Evolutionary conservation across 2,113 vertebrate species (phyloP).

Genomic region (Caretta caretta): DNA sequence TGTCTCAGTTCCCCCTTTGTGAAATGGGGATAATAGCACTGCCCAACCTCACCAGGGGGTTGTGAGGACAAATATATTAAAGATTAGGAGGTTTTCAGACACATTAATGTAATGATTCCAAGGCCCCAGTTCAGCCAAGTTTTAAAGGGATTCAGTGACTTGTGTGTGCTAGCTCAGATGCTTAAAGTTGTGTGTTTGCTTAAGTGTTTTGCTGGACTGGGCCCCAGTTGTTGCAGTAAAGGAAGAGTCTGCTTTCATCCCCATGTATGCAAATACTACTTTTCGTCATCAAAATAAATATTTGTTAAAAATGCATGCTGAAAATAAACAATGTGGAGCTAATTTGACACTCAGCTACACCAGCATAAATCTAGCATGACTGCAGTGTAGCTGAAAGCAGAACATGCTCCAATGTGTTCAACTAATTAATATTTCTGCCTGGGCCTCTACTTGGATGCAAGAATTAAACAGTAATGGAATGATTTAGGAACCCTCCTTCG

Average conservation of each 20-base stretch:
- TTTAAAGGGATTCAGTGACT: not conserved
- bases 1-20: not conserved
- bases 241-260: not conserved
- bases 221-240: not conserved
- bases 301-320: not conserved
- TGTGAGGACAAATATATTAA: no score
- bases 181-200: not conserved
- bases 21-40: not conserved
- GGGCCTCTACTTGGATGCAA: fast-evolving
- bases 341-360: not conserved
- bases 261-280: not conserved
- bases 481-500: fast-evolving
- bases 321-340: not conserved
- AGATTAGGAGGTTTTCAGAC: not conserved
- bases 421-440: fast-evolving
- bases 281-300: not conserved
- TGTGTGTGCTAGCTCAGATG: not conserved
- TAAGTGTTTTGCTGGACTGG: not conserved
- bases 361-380: not conserved
- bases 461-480: fast-evolving
- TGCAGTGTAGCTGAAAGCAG: fast-evolving
- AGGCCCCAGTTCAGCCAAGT: not conserved
- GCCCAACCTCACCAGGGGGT: not conserved
- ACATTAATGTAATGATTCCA: not conserved
- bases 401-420: not conserved